A percentile compares a stretch with the other conserved stretches of the same genome.
phyloP scores from a whole-genome alignment of 2,888 invertebrate species.

The Dione vanillae region DNA sequence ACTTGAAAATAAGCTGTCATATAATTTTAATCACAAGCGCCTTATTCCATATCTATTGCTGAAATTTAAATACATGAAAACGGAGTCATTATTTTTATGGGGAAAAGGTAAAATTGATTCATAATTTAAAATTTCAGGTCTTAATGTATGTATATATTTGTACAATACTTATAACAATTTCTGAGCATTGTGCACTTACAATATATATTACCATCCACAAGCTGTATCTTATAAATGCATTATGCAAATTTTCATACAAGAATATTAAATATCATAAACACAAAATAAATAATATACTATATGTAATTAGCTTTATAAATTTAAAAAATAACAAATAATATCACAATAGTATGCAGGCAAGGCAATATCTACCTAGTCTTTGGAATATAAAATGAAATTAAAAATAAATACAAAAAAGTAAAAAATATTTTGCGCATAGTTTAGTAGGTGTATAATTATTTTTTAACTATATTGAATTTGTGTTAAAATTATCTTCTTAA shows the following conservation, averaged over 20 bases:
- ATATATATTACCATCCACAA: conserved; percentile 33
- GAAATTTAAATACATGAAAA: conserved; percentile 19
- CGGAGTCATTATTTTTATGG: conserved; percentile 10
- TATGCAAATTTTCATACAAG: conserved; percentile 4
- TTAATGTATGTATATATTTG: conserved; percentile 25
- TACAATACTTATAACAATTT: conserved; percentile 18
- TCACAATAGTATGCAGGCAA: conserved; percentile 45
- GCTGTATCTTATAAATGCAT: conserved; percentile 16
- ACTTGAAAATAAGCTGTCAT: conserved; percentile 38
- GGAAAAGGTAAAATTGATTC: conserved; percentile 2
- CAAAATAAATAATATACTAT: conserved; percentile 10
- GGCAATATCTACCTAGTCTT: conserved; percentile 39
- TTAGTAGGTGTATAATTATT: neutral
- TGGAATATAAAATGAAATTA: conserved; percentile 38
- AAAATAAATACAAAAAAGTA: conserved; percentile 9
- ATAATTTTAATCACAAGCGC: conserved; percentile 40
- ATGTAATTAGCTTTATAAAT: conserved; percentile 2
- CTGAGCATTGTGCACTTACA: conserved; percentile 44
- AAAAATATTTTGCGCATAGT: conserved; percentile 35
- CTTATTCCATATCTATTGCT: conserved; percentile 30
- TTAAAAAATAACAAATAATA: conserved; percentile 43
- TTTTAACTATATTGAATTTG: neutral
- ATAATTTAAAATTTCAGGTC: conserved; percentile 25
- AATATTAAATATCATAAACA: conserved; percentile 20
- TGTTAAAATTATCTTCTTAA: neutral